Base-by-base conservation (phyloP, 2,797 vertebrate species). In the Megalops cyprinoides region DNA sequence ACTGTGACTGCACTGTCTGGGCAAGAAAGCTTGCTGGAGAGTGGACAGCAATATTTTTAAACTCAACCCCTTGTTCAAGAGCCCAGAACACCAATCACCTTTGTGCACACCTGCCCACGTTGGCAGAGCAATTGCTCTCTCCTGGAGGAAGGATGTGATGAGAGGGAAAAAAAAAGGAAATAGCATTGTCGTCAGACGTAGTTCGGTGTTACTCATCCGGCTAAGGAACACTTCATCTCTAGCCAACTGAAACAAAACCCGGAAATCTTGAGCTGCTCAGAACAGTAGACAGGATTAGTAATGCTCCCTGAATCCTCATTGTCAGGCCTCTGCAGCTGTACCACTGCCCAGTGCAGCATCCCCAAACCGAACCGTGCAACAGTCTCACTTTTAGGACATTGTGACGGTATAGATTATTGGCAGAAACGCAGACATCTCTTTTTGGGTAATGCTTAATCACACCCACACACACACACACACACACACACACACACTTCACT, bases 241-340 rank as follows among this genome's bases (percentile, higher is more conserved):
- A 53, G 53, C 77, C 75, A 31, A 42, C 58, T 74, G 80, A 84
- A 81, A 84, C 78, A 76, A 44, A 34, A 69, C 51, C n/a, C 31
- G 46, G 58, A 77, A 71, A 78, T 58, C 78, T 75, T 76, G 39
- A 77, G 80, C 83, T 42, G 31, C 23, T 20, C 49, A 77, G 71
- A 85, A 75, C 69, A 3, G 79, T 75, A 56, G 84, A 78, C 55
- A 69, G 83, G 85, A 88, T 88, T 86, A 83, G 76, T 85, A 79
- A 75, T 80, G 82, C 78, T 85, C 55, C 82, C 82, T 83, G 82
- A 83, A 85, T 87, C 83, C 80, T 81, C 75, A 79, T 83, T 82
- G 81, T 84, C 85, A 85, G 83, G 88, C 82, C 80, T 76, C 37
- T 42, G 31, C 49, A 67, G 79, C 78, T 46, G 79, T 69, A 44